Evolutionary conservation across 2,113 vertebrate genomes (phyloP).

Genomic region (Macquaria australasica): DNA sequence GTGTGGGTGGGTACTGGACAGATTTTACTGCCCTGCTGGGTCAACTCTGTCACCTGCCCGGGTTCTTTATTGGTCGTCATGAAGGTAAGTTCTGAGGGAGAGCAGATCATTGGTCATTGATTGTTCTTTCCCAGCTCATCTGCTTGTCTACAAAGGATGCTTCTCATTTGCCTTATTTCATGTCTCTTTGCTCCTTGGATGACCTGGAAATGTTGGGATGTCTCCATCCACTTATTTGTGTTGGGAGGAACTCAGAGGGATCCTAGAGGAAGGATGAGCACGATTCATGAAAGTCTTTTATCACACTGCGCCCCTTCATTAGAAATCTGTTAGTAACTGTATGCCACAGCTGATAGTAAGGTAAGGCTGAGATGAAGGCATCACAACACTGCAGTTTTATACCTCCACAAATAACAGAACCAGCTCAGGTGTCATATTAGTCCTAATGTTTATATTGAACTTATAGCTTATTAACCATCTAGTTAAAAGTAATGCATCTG

Average conservation of each 20-base stretch:
- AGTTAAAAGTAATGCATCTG: background rate
- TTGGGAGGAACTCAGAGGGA: background rate
- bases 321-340: background rate
- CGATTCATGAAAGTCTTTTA: background rate
- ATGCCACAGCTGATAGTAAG: no score
- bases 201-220: background rate
- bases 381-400: background rate
- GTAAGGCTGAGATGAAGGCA: background rate
- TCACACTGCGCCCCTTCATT: background rate
- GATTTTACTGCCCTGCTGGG: background rate
- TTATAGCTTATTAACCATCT: background rate
- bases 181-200: background rate
- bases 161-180: background rate
- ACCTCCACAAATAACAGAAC: background rate
- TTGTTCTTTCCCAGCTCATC: background rate
- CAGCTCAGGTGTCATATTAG: background rate
- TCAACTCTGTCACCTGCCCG: background rate
- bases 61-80: constrained; percentile 4
- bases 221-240: background rate
- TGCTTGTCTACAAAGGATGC: background rate
- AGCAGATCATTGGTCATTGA: background rate
- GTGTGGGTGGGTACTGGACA: background rate
- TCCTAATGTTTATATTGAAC: background rate
- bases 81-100: background rate
- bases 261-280: no score